Evolutionary conservation across 64 coral and sea anemone species (phyloP), one percentile per base, ranked within the genome.

Genomic region (Porites australiensis): DNA sequence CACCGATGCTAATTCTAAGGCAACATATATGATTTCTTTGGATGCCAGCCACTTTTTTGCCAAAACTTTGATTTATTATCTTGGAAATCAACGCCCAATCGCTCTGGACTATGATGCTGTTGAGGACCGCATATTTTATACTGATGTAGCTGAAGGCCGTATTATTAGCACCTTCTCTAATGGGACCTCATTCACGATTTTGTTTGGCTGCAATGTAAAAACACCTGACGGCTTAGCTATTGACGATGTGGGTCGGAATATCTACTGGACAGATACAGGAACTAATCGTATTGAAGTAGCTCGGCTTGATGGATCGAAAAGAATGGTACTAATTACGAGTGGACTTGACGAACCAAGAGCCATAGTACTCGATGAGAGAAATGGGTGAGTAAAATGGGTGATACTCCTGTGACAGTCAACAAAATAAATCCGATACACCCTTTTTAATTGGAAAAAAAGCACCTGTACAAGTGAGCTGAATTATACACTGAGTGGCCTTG

Each of bases 251-350:
- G 88, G 86, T 10, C 78, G 90, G 16, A 92, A 80, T 14, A 50
- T 96, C 16, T 96, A 96, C 13, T 96, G 90, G 90, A 93, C 94
- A 13, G 94, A 96, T 11, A 75, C 90, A 9, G 90, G 85, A 16
- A 89, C 79, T 14, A 89, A 96, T 58, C 88, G 72, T 44, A 96
- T 96, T 78, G 94, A 96, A 82, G 75, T 92, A 4, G 90, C 83
- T 18, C 23, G 66, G 6, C 72, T 96, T 8, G 94, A 96, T 65
- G 94, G 94, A 13, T 85, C 77, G 3, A 44, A 75, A 65, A 64
- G 94, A 12, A 96, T 88, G 20, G 50, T 85, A 4, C 43, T 96
- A 2, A 85, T 96, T n/a, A 83, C 74, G 58, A 63, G 81, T 55
- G 79, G 85, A 13, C 90, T 96, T 11, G 94, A 96, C 72, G 87